These are phyloP conservation scores for Ormyrus thymus DNA, from an alignment of 2,888 invertebrate genomes.

Conservation along the genomic window DNA sequence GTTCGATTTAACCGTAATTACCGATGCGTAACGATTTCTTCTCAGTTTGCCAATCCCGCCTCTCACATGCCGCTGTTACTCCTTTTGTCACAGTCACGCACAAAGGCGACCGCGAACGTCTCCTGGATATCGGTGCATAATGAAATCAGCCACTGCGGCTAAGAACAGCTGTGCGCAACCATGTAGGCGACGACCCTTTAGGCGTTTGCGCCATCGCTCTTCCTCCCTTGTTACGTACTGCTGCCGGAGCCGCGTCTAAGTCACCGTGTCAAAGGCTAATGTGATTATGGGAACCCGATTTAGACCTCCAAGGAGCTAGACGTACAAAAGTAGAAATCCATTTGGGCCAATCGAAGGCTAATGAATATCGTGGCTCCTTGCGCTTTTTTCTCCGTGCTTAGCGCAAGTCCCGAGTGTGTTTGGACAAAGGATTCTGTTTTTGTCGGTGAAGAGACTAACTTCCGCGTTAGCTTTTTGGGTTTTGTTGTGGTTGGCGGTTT, in stretches of 20 bases:
- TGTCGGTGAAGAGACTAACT: too few species aligned
- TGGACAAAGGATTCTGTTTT: too few species aligned
- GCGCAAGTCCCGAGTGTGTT: too few species aligned
- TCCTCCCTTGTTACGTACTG: background rate
- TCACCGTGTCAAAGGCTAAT: slow-evolving; percentile 13
- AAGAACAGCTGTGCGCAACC: background rate
- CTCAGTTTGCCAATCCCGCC: too few species aligned
- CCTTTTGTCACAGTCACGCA: background rate
- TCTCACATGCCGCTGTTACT: too few species aligned
- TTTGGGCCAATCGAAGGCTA: slow-evolving; percentile 37
- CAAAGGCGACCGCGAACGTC: slow-evolving; percentile 16
- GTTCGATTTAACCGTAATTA: too few species aligned
- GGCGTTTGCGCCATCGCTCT: background rate
- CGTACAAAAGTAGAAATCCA: slow-evolving; percentile 17
- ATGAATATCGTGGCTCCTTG: background rate
- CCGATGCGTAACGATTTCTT: too few species aligned
- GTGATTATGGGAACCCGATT: background rate
- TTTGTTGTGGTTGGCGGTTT: background rate
- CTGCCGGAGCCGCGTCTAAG: background rate
- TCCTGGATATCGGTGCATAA: slow-evolving; percentile 33
- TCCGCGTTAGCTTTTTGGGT: background rate
- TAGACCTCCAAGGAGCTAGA: too few species aligned
- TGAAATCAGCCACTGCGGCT: slow-evolving; percentile 9
- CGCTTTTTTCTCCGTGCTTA: too few species aligned
- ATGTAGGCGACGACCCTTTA: background rate